phyloP scores from a whole-genome alignment of 2,113 vertebrate genomes.

The Aphelocoma coerulescens region DNA sequence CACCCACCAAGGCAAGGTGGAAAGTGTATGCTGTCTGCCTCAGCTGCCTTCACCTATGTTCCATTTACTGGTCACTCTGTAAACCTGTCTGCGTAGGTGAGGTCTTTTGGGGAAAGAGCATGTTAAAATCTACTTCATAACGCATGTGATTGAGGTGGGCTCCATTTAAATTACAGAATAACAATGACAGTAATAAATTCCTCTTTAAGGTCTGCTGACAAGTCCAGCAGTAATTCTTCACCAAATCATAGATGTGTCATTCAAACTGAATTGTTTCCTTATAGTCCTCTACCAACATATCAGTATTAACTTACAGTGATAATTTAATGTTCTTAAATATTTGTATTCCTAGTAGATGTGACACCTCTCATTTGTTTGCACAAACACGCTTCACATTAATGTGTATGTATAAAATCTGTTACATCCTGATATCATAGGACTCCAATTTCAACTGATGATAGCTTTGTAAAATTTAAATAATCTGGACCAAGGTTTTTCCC shows the following conservation, averaged over 20 bases:
- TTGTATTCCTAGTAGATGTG: not conserved
- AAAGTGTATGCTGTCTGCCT: not conserved
- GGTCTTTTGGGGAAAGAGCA: not conserved
- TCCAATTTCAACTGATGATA: not conserved
- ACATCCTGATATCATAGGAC: not conserved
- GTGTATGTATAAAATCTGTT: not conserved
- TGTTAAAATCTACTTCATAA: not conserved
- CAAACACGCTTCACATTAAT: not conserved
- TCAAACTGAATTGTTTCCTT: not conserved
- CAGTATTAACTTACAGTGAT: not conserved
- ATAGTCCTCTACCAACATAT: not conserved
- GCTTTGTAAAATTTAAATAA: not conserved
- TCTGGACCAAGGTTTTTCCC: not conserved
- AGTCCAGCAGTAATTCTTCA: not conserved
- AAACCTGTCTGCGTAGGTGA: not conserved
- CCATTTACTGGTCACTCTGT: not conserved
- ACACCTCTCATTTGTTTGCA: not conserved
- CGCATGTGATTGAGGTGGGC: not conserved
- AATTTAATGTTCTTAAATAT: not conserved
- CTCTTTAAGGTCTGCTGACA: not conserved
- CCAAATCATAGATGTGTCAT: not conserved
- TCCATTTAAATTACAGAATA: not conserved
- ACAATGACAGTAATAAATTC: not conserved
- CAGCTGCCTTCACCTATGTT: not conserved
- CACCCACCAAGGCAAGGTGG: not conserved